Evolutionary conservation across 2,888 invertebrate species (phyloP), one percentile per base, ranked within the genome.

Genomic region (Zeuzera pyrina): DNA sequence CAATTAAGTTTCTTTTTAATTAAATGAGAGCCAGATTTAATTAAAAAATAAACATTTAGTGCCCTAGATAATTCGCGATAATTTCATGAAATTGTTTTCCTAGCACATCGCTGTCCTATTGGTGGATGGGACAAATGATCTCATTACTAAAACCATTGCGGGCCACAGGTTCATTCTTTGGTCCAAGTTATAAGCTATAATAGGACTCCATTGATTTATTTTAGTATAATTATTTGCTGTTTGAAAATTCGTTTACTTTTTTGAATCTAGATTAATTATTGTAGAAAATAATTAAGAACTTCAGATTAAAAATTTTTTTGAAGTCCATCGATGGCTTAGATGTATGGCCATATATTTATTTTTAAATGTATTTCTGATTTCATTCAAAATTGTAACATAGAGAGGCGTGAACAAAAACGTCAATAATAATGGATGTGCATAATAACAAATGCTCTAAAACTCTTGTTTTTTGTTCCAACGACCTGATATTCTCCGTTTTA

Each of bases 131-230:
- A 62, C 52, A 66, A 68, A 68, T 64, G 57, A 56, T 52, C 51
- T 55, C 49, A 66, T 68, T 67, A 66, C 54, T 51, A 49, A 47
- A 57, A 49, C 49, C 54, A 64, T 59, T 64, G 57, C 50, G 56
- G 49, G 42, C 43, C 49, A 49, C 57, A 56, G 50, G 52, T 51
- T 56, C 46, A 31, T 32, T 41, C 39, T 30, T 29, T 35, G 54
- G 54, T 47, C 16, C 39, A 53, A 54, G 52, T 52, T 39, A 47
- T 29, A 43, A 48, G 40, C 39, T 42, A 19, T 5, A 19, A 19
- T 8, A 19, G 19, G 8, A 19, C 8, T 19, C 8, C 8, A 19
- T 5, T 5, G 8, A 19, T 19, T 19, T 19, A 19, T 5, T 19
- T 19, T 19, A 19, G 8, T 19, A 19, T 5, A 19, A 19, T 6